Evolutionary conservation across 2,888 invertebrate species (phyloP), one percentile per base, ranked within the genome.

Genomic region (Lysandra bellargus): DNA sequence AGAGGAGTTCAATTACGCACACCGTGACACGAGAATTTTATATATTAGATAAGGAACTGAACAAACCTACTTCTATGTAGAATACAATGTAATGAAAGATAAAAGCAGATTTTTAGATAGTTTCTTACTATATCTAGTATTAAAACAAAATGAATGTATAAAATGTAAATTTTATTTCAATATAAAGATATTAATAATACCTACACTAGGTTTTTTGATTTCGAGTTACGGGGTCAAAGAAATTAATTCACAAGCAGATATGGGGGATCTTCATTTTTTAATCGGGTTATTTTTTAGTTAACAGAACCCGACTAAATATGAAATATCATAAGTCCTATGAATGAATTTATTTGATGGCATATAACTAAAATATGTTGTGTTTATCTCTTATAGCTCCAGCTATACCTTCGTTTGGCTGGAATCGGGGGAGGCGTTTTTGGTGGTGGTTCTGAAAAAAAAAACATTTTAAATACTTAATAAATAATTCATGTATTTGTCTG

Each of bases 371-470:
- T 23, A 23, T 30, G 4, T 6, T 5, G 1, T 17, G 17, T 69
- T 49, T 23, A 23, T 23, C 44, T 75, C 30, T 75, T 44, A 23
- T 75, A 75, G 4, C 75, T 75, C 75, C 44, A 75, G 49, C 49
- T 44, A 14, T 75, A 75, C 49, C 75, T 75, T 23, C 44, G 23
- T 44, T 75, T 75, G 6, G 75, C 5, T 49, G 49, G 75, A 12
- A 0, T 75, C 4, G 75, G 49, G 4, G 75, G 74, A 9, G 75
- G 75, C 4, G 75, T 12, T 49, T 49, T 75, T 14, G 49, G 14
- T 14, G 75, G 75, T 44, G 75, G 49, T 44, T 75, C 75, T 75
- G 75, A 75, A 75, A 75, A 75, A 44, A 23, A 74, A 74, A 44
- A 40, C 37, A 14, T 17, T 12, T 5, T 33, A 33, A 40, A 17